A percentile compares a stretch with the other conserved stretches of the same genome.
These are phyloP conservation scores for Valencia hispanica DNA, from an alignment of 2,797 vertebrate genomes.

Conservation along the genomic window DNA sequence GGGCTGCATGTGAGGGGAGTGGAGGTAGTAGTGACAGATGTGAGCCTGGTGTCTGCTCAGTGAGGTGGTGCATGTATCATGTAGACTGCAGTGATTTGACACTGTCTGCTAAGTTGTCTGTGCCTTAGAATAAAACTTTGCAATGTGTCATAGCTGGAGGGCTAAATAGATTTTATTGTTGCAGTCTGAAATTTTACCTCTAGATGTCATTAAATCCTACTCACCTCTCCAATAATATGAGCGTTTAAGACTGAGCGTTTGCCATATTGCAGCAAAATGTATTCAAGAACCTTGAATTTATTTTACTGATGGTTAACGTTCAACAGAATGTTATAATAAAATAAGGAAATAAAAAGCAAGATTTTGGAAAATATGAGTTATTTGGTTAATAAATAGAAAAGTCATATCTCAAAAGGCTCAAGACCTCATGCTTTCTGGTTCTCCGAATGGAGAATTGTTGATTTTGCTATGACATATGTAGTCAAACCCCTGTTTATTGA, in stretches of 20 bases:
- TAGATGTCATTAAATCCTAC: background rate
- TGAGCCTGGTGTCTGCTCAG: constrained; percentile 33
- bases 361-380: background rate
- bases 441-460: too few relatives aligned
- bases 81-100: constrained; percentile 54
- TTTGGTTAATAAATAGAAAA: background rate
- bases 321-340: background rate
- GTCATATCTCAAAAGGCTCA: background rate
- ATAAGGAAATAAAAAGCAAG: background rate
- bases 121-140: constrained; percentile 52
- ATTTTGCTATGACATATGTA: too few relatives aligned
- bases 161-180: background rate
- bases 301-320: background rate
- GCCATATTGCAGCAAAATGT: background rate
- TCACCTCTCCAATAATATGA: background rate
- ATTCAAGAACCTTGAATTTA: background rate
- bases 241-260: background rate
- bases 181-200: background rate
- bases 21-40: constrained; percentile 55
- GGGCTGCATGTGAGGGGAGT: constrained; percentile 35
- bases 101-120: constrained; percentile 29
- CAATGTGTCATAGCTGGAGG: constrained; percentile 14
- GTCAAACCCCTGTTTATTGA: too few relatives aligned
- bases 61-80: constrained; percentile 51
- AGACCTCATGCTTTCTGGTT: too few relatives aligned